Conservation (phyloP, 2,797 vertebrate genomes). For the Buphagus erythrorhynchus region DNA sequence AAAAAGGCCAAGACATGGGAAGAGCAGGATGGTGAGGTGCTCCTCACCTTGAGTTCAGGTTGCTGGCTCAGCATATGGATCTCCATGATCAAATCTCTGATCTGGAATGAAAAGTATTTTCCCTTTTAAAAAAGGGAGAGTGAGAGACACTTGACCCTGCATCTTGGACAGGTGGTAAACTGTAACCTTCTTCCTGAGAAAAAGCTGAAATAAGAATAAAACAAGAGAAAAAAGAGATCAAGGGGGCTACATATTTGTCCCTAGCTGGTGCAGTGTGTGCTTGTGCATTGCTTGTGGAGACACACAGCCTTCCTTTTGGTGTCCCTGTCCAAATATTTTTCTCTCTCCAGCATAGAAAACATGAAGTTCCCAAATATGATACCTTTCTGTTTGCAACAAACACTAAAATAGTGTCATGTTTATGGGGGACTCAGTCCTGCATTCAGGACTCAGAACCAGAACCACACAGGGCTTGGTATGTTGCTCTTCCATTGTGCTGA, state of each 20-base stretch:
- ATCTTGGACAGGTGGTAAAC: not conserved
- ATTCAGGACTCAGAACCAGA: not conserved
- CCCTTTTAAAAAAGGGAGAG: not conserved
- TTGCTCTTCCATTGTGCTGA: not conserved
- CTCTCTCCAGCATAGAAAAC: not conserved
- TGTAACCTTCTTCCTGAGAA: not conserved
- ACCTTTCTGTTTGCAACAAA: not conserved
- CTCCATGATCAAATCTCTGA: not conserved
- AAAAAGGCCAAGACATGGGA: not conserved
- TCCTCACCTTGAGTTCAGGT: not conserved
- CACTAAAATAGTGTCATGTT: not conserved
- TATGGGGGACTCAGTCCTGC: not conserved
- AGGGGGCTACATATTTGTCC: not conserved
- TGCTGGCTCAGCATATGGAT: not conserved
- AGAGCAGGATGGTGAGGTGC: not conserved
- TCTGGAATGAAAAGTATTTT: not conserved
- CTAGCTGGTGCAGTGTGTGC: not conserved
- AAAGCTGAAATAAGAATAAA: not conserved
- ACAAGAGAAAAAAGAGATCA: not conserved
- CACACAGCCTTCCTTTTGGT: not conserved
- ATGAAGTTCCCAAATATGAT: not conserved
- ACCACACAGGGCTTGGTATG: not conserved
- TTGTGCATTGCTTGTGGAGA: not conserved
- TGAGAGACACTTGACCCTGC: not conserved
- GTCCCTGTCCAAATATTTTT: not conserved